Evolutionary conservation across 2,888 invertebrate species (phyloP), one percentile per base, ranked within the genome.

Genomic region (Lepidocyrtoides sp.): DNA sequence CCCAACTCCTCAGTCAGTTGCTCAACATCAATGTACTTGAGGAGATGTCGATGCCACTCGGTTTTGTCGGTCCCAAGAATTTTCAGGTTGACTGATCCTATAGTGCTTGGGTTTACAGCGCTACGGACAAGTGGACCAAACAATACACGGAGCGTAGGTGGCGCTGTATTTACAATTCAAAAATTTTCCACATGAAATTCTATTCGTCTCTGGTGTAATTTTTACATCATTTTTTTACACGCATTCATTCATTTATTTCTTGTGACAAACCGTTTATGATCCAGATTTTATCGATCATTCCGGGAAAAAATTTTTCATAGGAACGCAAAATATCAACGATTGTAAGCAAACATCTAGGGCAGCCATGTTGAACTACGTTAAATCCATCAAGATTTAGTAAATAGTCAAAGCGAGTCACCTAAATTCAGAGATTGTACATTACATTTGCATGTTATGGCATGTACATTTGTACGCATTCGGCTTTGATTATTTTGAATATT

Each of bases 121-220:
- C 83, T 83, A 8, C 83, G 83, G 48, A 83, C 83, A n/a, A 83
- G 26, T 44, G 83, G 83, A n/a, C 83, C 83, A 48, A 83, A 83
- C 1, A 83, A 23, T 14, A 48, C 83, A 0, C 66, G 17, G 29
- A 83, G 41, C 0, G 83, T 83, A 4, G 83, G 83, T n/a, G 83
- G 83, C 26, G 83, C 83, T 81, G 14, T n/a, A n/a, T n/a, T n/a
- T 26, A 26, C 10, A 26, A 51, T 14, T n/a, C 3, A 36, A 51
- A 51, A 10, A 51, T 8, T 10, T 51, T 51, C 4, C 4, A 36
- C 41, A 8, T 41, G 41, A 41, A 41, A 41, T 7, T 41, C 5
- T 41, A 7, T 7, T 41, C n/a, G n/a, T n/a, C n/a, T n/a, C n/a
- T n/a, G n/a, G 41, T 7, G 41, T 41, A 7, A 2, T 12, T 48